Percentiles rank a stretch among this genome's conserved stretches.
These are phyloP conservation scores for Eumaeus atala DNA, from an alignment of 1,140 invertebrate species.

Conservation along the genomic window DNA sequence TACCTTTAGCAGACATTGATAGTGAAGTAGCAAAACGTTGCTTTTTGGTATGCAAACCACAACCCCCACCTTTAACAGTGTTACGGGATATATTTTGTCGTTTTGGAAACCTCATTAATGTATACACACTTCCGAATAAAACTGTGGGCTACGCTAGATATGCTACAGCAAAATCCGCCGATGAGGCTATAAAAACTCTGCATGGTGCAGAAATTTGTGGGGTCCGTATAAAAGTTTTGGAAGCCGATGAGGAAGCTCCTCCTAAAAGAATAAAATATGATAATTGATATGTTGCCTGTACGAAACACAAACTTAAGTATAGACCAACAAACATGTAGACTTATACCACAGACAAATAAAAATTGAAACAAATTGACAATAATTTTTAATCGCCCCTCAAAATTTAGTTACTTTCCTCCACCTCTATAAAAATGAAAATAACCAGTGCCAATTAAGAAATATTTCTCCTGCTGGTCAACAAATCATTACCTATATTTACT, in stretches of 20 bases:
- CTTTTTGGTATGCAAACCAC: conserved; percentile 85
- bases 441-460: too few relatives aligned
- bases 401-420: conserved; percentile 3
- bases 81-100: conserved; percentile 92
- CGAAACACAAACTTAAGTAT: conserved; percentile 25
- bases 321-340: conserved; percentile 2
- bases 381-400: background rate
- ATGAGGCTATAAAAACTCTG: conserved; percentile 67
- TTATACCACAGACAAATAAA: background rate
- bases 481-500: too few relatives aligned
- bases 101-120: conserved; percentile 93
- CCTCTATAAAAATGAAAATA: too few relatives aligned
- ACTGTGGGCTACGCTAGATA: conserved; percentile 95
- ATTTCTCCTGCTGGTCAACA: too few relatives aligned
- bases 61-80: conserved; percentile 85
- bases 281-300: conserved; percentile 17
- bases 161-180: conserved; percentile 83
- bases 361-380: conserved; percentile 6
- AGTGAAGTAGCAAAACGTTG: conserved; percentile 47
- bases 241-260: conserved; percentile 45
- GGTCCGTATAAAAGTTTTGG: conserved; percentile 50
- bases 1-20: conserved; percentile 80
- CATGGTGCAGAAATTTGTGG: conserved; percentile 59
- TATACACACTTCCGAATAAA: conserved; percentile 90
- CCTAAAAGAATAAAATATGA: conserved; percentile 38